phyloP scores from a whole-genome alignment of 2,888 invertebrate genomes.

The Melanotus villosus region DNA sequence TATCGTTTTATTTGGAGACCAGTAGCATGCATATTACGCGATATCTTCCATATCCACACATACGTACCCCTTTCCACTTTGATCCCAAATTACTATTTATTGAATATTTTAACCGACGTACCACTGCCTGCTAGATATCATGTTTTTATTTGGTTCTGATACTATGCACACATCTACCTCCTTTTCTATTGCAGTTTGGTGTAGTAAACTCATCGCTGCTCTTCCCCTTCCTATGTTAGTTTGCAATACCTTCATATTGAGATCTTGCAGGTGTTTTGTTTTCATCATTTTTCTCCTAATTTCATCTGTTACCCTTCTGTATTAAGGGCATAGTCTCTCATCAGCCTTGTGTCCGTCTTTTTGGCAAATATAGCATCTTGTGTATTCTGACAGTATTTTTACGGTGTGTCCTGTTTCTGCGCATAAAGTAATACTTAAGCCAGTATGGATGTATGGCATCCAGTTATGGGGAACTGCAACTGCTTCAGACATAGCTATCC shows the following conservation, averaged over 20 bases:
- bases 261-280: not conserved
- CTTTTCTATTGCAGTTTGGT: not conserved
- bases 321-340: not conserved
- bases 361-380: constrained; percentile 5
- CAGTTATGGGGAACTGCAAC: no score
- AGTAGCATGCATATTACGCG: not conserved
- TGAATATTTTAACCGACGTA: no score
- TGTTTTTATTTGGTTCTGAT: no score
- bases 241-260: not conserved
- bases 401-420: not conserved
- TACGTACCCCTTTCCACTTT: not conserved
- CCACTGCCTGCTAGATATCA: no score
- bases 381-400: not conserved
- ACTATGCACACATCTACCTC: not conserved
- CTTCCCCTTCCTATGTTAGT: constrained; percentile 2
- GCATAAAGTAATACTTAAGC: no score
- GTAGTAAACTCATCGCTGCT: not conserved
- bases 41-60: not conserved
- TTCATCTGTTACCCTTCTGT: not conserved
- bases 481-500: no score
- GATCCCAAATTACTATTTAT: no score
- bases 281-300: not conserved
- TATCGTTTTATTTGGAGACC: not conserved
- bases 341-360: not conserved
- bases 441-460: no score